A percentile compares a stretch with the other conserved stretches of the same genome.
Evolutionary conservation across 2,888 invertebrate genomes (phyloP).

Genomic region (Epinotia nisella): DNA sequence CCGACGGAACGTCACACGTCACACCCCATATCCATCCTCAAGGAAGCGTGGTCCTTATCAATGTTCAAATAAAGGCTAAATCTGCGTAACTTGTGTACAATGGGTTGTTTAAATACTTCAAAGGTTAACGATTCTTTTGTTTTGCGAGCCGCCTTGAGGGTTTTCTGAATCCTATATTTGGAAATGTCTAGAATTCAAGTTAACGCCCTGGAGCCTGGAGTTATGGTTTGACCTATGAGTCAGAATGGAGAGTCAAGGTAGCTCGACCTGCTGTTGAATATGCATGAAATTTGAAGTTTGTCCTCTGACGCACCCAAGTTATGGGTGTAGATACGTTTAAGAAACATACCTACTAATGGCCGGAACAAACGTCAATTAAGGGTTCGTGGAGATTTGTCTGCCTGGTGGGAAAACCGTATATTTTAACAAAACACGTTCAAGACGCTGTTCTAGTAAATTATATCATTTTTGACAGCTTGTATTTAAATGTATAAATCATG

Average conservation of each 20-base stretch:
- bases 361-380: background rate
- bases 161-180: conserved; percentile 18
- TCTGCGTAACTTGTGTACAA: conserved; percentile 40
- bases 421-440: too few relatives aligned
- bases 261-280: background rate
- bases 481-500: too few relatives aligned
- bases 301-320: background rate
- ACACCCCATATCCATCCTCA: background rate
- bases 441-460: too few relatives aligned
- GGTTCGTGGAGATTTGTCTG: background rate
- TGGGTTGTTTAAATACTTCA: conserved; percentile 49
- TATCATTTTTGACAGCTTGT: too few relatives aligned
- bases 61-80: conserved; percentile 7
- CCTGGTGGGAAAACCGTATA: too few relatives aligned
- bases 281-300: background rate
- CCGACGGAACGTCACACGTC: conserved; percentile 22
- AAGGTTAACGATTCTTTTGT: conserved; percentile 69
- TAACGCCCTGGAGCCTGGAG: conserved; percentile 11
- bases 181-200: conserved; percentile 3
- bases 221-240: conserved; percentile 18
- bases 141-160: conserved; percentile 56
- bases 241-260: background rate
- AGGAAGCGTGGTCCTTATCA: conserved; percentile 2
- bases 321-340: background rate
- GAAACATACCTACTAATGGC: background rate